Conservation (phyloP, 2,113 vertebrate genomes). For the Centropristis striata region DNA sequence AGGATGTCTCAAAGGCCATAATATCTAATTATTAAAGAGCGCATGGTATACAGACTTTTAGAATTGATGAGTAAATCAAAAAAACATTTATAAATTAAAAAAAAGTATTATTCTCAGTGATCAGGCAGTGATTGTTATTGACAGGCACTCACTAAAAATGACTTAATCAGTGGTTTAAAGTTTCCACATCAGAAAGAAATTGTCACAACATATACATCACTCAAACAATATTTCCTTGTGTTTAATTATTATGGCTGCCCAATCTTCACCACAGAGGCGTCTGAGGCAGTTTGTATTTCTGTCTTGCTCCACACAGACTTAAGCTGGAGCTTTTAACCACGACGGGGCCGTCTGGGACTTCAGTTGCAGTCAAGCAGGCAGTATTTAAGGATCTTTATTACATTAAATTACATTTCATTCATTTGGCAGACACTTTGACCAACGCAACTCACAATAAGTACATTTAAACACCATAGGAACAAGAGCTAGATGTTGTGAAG, state of each 20-base stretch:
- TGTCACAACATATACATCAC: background rate
- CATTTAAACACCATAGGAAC: constrained; percentile 11
- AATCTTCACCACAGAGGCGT: constrained; percentile 2
- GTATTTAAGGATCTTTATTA: constrained; percentile 33
- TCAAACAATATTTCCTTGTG: constrained; percentile 10
- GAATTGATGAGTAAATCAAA: too few relatives aligned
- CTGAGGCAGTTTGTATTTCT: constrained; percentile 1
- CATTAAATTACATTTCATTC: constrained; percentile 21
- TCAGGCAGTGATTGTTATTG: background rate
- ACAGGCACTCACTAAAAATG: background rate
- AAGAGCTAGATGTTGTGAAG: constrained; percentile 13
- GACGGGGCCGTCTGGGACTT: background rate
- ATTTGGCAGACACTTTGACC: constrained; percentile 13
- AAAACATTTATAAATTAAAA: background rate
- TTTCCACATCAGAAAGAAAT: background rate
- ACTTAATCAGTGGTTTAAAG: background rate
- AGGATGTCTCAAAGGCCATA: background rate
- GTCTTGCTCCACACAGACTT: constrained; percentile 6
- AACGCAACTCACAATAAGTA: constrained; percentile 12
- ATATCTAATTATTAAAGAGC: background rate
- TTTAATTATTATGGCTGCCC: constrained; percentile 4
- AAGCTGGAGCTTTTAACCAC: constrained; percentile 19
- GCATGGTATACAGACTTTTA: background rate
- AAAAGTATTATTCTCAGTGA: background rate
- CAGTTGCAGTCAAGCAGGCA: constrained; percentile 24